Base-by-base conservation (phyloP, 1,140 invertebrate genomes). In the Drosophila erecta region DNA sequence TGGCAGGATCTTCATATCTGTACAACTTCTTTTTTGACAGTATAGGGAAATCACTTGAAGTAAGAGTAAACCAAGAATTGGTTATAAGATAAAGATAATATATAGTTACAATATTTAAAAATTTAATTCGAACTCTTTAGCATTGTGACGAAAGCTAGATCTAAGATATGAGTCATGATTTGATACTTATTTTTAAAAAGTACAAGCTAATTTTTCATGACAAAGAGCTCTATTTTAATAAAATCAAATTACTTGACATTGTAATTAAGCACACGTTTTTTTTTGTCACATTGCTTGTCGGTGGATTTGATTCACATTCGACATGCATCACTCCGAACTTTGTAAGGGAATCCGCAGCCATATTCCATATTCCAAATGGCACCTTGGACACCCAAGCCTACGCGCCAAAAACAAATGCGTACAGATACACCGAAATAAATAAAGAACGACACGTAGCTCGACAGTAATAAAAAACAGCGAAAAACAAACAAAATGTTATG, bases 401-500 rank as follows among this genome's bases (percentile, higher is more conserved):
- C 37, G 24, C 33, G 44, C 58, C 59, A 24, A 51, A 71, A 74
- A 38, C 49, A 62, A 57, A 76, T 64, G 24, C 57, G 58, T 51
- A 60, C 27, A 47, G 64, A 65, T 67, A 65, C 64, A 51, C 64
- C 43, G 43, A 67, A 67, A 62, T 60, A 62, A 59, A 54, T 64
- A 69, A 50, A 73, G 67, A 87, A 64, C 59, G 62, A 66, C 83
- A 83, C 78, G 75, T 87, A 57, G 70, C 59, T 57, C 47, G 15
- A 35, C 56, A 58, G 55, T 59, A 37, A 62, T 53, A 37, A 67
- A 66, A 67, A 66, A 40, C n/a, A 46, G 24, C 59, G 7, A 33
- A 47, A 30, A 74, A 55, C 54, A 78, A 64, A 83, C 76, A 77
- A 59, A 70, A 79, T 70, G 84, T 89, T 89, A 79, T 89, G 84